A percentile compares a stretch with the other conserved stretches of the same genome.
phyloP scores from a whole-genome alignment of 2,797 vertebrate species.

The Tragelaphus eurycerus region DNA sequence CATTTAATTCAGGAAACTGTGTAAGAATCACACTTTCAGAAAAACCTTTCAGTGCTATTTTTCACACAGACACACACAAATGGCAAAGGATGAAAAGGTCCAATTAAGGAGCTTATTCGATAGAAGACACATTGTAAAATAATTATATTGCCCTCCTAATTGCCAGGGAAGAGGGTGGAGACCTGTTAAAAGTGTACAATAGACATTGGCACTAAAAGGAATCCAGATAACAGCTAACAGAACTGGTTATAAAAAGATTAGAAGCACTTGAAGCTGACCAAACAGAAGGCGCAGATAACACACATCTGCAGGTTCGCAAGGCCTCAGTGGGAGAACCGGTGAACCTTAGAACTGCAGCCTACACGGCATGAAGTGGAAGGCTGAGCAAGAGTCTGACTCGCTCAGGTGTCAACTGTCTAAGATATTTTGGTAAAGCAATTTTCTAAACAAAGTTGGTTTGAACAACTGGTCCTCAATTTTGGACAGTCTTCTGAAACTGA shows the following conservation, averaged over 20 bases:
- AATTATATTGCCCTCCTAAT: constrained; percentile 67
- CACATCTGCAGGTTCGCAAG: constrained; percentile 50
- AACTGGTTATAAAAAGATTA: constrained; percentile 76
- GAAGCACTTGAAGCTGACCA: constrained; percentile 51
- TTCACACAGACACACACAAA: background rate
- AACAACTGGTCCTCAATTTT: background rate
- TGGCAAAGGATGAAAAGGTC: background rate
- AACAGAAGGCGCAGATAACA: constrained; percentile 65
- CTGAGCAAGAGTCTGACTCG: background rate
- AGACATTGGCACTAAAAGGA: constrained; percentile 48
- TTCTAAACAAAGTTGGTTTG: background rate
- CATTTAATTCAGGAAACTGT: background rate
- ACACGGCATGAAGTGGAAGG: background rate
- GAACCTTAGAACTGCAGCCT: background rate
- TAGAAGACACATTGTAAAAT: constrained; percentile 48
- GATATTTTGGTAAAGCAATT: background rate
- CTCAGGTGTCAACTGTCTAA: background rate
- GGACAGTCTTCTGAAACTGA: constrained; percentile 23
- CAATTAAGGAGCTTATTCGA: background rate
- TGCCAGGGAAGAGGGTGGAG: constrained; percentile 46
- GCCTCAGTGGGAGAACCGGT: background rate
- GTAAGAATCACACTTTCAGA: background rate
- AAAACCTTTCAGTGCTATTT: background rate
- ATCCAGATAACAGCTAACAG: constrained; percentile 71
- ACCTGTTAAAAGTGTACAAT: constrained; percentile 46